phyloP scores from a whole-genome alignment of 2,888 invertebrate species.

The Mongoloraphidia duomilia region DNA sequence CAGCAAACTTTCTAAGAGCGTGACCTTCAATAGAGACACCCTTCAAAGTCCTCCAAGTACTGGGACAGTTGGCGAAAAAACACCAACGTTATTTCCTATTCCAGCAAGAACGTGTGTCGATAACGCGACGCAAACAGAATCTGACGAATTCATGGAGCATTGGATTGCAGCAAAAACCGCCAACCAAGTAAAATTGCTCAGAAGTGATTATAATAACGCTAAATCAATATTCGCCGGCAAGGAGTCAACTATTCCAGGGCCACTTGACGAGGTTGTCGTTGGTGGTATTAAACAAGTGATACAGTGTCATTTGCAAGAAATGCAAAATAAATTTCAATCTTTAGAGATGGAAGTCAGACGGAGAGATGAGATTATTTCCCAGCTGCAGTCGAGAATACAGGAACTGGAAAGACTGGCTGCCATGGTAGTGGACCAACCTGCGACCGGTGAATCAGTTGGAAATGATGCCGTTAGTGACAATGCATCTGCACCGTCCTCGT shows the following conservation, averaged over 20 bases:
- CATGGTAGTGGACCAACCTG: slow-evolving; percentile 6
- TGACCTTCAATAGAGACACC: slow-evolving; percentile 75
- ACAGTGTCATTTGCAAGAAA: slow-evolving; percentile 55
- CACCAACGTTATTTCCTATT: slow-evolving; percentile 2
- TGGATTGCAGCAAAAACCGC: neutral
- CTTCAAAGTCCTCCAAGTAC: slow-evolving; percentile 63
- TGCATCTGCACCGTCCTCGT: slow-evolving; percentile 8
- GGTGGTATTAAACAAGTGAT: slow-evolving; percentile 71
- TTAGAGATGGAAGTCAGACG: slow-evolving; percentile 68
- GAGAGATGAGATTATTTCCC: slow-evolving; percentile 66
- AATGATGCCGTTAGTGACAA: neutral
- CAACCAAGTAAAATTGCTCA: slow-evolving; percentile 3
- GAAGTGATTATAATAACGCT: slow-evolving; percentile 9
- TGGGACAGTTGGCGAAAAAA: slow-evolving; percentile 20
- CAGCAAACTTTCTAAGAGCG: slow-evolving; percentile 77
- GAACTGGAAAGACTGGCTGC: slow-evolving; percentile 37
- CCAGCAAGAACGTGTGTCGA: neutral
- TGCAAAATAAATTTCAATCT: slow-evolving; percentile 55
- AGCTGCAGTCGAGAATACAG: slow-evolving; percentile 57
- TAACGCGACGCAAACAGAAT: neutral
- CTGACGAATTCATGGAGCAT: slow-evolving; percentile 1
- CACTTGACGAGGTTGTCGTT: slow-evolving; percentile 50
- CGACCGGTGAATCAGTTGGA: slow-evolving; percentile 8
- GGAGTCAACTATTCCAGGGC: slow-evolving; percentile 12
- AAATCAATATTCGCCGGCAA: slow-evolving; percentile 15